phyloP scores from a whole-genome alignment of 2,888 invertebrate genomes.

The Tiliacea citrago region DNA sequence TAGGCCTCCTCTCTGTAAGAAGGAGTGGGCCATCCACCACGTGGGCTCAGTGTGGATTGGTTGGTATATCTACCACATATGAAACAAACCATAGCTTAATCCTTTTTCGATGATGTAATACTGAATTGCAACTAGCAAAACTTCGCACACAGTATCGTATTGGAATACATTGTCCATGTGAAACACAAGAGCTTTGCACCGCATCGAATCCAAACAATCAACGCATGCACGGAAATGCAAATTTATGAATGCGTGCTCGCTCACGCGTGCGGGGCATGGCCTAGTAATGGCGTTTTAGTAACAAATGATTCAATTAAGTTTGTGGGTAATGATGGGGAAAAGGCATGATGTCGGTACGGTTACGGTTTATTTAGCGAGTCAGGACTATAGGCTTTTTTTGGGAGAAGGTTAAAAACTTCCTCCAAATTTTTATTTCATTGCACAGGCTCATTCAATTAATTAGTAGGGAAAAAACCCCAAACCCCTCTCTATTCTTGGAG shows the following conservation, averaged over 20 bases:
- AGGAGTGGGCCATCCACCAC: background rate
- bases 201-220: conserved; percentile 68
- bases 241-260: conserved; percentile 72
- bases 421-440: too few relatives aligned
- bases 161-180: conserved; percentile 32
- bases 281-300: conserved; percentile 54
- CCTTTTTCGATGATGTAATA: conserved; percentile 7
- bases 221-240: conserved; percentile 76
- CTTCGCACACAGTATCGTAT: conserved; percentile 14
- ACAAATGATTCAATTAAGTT: conserved; percentile 53
- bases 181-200: conserved; percentile 56
- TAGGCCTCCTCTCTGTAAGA: too few relatives aligned
- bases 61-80: background rate
- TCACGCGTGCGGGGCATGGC: conserved; percentile 63
- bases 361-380: background rate
- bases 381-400: background rate
- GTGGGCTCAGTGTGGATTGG: background rate
- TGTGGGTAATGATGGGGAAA: conserved; percentile 36
- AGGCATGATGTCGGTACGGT: background rate
- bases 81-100: background rate
- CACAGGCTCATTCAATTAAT: background rate
- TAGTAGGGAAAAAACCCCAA: too few relatives aligned
- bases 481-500: too few relatives aligned
- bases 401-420: too few relatives aligned
- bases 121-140: background rate